Conservation (phyloP, 2,113 vertebrate species). For the Arizona elegans region DNA sequence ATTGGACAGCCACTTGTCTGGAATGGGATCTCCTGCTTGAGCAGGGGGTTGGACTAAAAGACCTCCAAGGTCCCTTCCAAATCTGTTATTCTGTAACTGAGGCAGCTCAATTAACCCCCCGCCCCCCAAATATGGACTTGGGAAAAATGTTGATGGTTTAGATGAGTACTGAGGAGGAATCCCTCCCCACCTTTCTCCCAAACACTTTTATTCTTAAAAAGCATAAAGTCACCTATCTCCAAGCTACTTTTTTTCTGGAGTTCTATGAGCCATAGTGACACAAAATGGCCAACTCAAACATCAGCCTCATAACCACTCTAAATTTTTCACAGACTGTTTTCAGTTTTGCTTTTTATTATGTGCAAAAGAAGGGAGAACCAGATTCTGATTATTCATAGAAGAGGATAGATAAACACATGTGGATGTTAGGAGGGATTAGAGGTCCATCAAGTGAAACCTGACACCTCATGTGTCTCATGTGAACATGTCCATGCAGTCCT, state of each 20-base stretch:
- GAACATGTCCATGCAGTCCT: not conserved
- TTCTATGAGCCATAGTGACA: not conserved
- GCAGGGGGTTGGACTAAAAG: too few relatives aligned
- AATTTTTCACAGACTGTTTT: not conserved
- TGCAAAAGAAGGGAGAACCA: not conserved
- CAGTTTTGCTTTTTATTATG: not conserved
- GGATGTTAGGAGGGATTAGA: not conserved
- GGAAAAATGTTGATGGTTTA: not conserved
- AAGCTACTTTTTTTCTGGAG: not conserved
- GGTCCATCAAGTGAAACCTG: not conserved
- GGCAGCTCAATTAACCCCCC: not conserved
- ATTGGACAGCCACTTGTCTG: too few relatives aligned
- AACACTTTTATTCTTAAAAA: not conserved
- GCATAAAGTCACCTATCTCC: not conserved
- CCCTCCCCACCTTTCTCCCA: too few relatives aligned
- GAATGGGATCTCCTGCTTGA: too few relatives aligned
- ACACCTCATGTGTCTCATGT: not conserved
- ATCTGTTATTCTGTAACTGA: not conserved
- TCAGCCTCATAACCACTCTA: not conserved
- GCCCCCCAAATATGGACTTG: not conserved
- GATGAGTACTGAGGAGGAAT: not conserved
- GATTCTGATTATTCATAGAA: not conserved
- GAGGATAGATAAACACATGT: not conserved
- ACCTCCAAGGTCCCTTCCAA: too few relatives aligned
- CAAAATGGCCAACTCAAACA: not conserved